These are phyloP conservation scores for Trilocha varians DNA, from an alignment of 2,888 invertebrate species.

Conservation along the genomic window DNA sequence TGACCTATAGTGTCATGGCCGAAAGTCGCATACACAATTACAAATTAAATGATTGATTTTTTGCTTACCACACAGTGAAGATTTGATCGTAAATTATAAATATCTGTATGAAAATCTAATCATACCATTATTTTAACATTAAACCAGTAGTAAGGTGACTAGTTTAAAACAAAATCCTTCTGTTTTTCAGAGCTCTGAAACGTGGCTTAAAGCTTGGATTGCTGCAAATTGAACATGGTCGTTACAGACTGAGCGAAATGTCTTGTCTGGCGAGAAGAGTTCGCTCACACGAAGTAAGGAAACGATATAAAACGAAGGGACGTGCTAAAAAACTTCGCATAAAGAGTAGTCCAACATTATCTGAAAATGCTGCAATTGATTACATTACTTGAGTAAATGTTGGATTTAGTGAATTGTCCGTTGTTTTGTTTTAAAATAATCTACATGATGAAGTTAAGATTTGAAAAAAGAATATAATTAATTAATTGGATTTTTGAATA, in stretches of 20 bases:
- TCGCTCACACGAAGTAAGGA: slow-evolving; percentile 13
- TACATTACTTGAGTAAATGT: slow-evolving; percentile 1
- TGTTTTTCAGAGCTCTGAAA: slow-evolving; percentile 33
- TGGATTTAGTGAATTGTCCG: too few relatives aligned
- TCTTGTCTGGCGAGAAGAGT: slow-evolving; percentile 21
- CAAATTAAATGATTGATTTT: too few relatives aligned
- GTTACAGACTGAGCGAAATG: slow-evolving; percentile 37
- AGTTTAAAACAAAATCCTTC: neutral
- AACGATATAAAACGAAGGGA: slow-evolving; percentile 9
- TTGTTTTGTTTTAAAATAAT: too few relatives aligned
- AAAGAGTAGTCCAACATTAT: slow-evolving; percentile 15
- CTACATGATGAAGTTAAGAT: too few relatives aligned
- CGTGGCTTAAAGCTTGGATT: slow-evolving; percentile 40
- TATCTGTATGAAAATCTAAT: neutral
- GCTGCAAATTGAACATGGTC: slow-evolving; percentile 30
- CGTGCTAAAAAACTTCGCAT: slow-evolving; percentile 16
- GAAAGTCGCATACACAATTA: slow-evolving; percentile 5
- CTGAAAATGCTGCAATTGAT: slow-evolving; percentile 2
- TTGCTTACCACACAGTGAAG: neutral
- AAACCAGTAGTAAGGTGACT: neutral
- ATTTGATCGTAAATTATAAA: neutral
- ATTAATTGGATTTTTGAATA: too few relatives aligned
- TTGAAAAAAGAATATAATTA: too few relatives aligned
- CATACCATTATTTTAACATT: too few relatives aligned
- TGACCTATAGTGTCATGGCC: slow-evolving; percentile 4